Base-by-base conservation (phyloP, 2,888 invertebrate species). In the Psylliodes chrysocephalus region DNA sequence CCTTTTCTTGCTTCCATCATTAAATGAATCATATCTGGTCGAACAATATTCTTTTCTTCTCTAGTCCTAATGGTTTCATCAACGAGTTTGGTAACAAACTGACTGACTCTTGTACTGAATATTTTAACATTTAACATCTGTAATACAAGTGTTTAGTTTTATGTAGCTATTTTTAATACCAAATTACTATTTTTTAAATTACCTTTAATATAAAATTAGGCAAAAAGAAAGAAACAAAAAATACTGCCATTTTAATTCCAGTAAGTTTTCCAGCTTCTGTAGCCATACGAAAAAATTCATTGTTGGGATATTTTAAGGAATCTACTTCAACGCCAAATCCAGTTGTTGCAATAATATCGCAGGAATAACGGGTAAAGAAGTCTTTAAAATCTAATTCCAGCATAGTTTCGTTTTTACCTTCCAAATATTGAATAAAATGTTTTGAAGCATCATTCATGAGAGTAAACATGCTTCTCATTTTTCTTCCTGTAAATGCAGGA, bases 281-380 rank as follows among this genome's bases (percentile, higher is more conserved):
- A 2, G 42, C 42, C 6, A 2, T 1, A 17, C 7, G 10, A 42
- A 17, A 42, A 42, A 42, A 42, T 10, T 42, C 42, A 17, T 42
- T 42, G 18, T 42, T 17, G 1, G 1, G 4, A 18, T 42, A 1
- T 42, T 42, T 17, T 1, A 42, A 8, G 10, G 42, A 42, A 8
- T 47, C 28, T 1, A 28, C 28, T 25, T 47, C n/a, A 2, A 47
- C 8, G 4, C 47, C 47, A 47, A 47, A 47, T 1, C 8, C 47
- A 2, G 47, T 18, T 6, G 47, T 28, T 6, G 47, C 47, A 8
- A 47, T 47, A 22, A 47, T 25, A 47, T 47, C 47, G 25, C 28
- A 28, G 1, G 47, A 15, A n/a, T 47, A 47, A 28, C 47, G 22
- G 25, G 14, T 8, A 8, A 47, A 47, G 2, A 12, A 25, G 25